These are phyloP conservation scores for Pongo abelii DNA, from an alignment of 2,113 vertebrate species.

Conservation along the genomic window DNA sequence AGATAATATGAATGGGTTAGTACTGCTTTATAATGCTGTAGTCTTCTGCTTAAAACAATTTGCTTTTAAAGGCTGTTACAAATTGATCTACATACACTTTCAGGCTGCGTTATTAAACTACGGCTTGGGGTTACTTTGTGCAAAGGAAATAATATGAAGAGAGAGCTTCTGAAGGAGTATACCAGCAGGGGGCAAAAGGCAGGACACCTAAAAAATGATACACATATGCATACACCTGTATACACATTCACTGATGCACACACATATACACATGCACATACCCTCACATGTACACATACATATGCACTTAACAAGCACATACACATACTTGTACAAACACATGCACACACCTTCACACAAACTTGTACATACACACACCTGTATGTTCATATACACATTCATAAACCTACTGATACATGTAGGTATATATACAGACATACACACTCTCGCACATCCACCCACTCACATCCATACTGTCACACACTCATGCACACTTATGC, in stretches of 20 bases:
- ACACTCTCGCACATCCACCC: not conserved
- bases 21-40: not conserved
- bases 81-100: conserved; percentile 2
- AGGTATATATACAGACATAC: not conserved
- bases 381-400: not conserved
- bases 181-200: not conserved
- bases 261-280: not conserved
- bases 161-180: not conserved
- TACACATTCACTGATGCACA: no score
- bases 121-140: not conserved
- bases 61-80: conserved; percentile 43
- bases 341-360: not conserved
- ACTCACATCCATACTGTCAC: not conserved
- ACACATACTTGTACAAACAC: not conserved
- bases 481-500: no score
- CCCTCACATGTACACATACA: not conserved
- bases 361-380: not conserved
- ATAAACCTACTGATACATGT: not conserved
- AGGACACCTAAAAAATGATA: not conserved
- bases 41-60: not conserved
- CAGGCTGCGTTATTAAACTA: not conserved
- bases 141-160: not conserved
- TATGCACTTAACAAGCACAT: not conserved
- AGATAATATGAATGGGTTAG: not conserved
- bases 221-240: no score